A percentile compares a stretch with the other conserved stretches of the same genome.
Conservation (phyloP, 2,797 vertebrate genomes). For the Hephaestus fuliginosus region DNA sequence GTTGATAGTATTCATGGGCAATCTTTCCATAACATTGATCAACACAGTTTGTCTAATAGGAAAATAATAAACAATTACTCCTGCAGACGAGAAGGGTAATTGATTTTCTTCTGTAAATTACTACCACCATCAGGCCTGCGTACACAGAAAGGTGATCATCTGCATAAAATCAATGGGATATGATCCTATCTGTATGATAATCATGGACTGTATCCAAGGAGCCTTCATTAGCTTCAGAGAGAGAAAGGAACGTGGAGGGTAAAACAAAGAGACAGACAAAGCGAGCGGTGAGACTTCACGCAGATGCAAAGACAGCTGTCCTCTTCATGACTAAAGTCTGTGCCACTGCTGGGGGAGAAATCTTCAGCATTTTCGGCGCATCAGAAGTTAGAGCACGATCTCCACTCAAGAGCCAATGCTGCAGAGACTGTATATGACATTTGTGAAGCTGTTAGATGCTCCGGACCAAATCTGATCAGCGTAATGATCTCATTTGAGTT, state of each 20-base stretch:
- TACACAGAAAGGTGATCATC: slow-evolving; percentile 97
- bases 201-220: slow-evolving; percentile 83
- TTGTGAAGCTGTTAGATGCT: neutral
- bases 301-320: slow-evolving; percentile 30
- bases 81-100: slow-evolving; percentile 93
- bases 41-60: slow-evolving; percentile 97
- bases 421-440: slow-evolving; percentile 3
- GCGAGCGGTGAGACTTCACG: slow-evolving; percentile 27
- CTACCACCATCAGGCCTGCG: slow-evolving; percentile 89
- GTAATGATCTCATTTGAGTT: neutral
- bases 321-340: slow-evolving; percentile 10
- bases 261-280: slow-evolving; percentile 42
- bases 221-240: slow-evolving; percentile 64
- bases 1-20: slow-evolving; percentile 95
- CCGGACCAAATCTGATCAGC: slow-evolving; percentile 1
- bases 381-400: neutral
- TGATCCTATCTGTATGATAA: slow-evolving; percentile 93
- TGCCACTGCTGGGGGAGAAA: slow-evolving; percentile 5
- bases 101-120: slow-evolving; percentile 97
- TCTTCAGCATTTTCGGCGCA: neutral
- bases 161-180: slow-evolving; percentile 99
- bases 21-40: slow-evolving; percentile 97
- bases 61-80: slow-evolving; percentile 99
- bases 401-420: neutral
- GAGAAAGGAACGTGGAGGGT: slow-evolving; percentile 35